Base-by-base conservation (phyloP, 2,113 vertebrate species). In the Gasterosteus aculeatus region DNA sequence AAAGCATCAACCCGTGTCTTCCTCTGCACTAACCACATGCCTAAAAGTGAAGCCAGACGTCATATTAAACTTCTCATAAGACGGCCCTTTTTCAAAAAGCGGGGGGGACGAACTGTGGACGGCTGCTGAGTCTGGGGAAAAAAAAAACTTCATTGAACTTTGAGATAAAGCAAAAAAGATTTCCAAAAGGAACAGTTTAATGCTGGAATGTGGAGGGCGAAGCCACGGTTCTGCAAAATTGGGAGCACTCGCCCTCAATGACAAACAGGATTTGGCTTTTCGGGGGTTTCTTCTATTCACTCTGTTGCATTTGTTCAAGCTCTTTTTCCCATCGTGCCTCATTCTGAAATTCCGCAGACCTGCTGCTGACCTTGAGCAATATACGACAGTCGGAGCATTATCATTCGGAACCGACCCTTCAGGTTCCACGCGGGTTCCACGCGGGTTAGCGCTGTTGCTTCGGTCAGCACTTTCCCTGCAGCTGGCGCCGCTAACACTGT, bases 161-260 rank as follows among this genome's bases (percentile, higher is more conserved):
- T 70, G 29, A 66, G 44, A 75, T 88, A 84, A 91, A 90, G 63
- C 16, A 38, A 89, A 87, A 84, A 5, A 22, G 22, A 33, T 33
- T 85, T 75, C 69, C 74, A 73, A 86, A 88, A 75, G 68, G 70
- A 87, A 74, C 63, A 72, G 87, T 92, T 90, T 89, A 62, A 88
- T 92, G 41, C 67, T 77, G 69, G 81, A 86, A 89, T 90, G 85
- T 79, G 66, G 75, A 77, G 35, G 51, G 80, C 42, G 6, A 38
- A 46, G 57, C 46, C 66, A 69, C 29, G 33, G 39, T 44, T 87
- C 57, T 83, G 75, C 80, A 70, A 78, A 72, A 81, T 76, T 73
- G 82, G 84, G 88, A 89, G 69, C 88, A 82, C 77, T 88, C 87
- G 69, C 88, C 83, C 77, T 88, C 87, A 92, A 92, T 92, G 81